Base-by-base conservation (phyloP, 92 coral and sea anemone genomes). In the Porites lobata region DNA sequence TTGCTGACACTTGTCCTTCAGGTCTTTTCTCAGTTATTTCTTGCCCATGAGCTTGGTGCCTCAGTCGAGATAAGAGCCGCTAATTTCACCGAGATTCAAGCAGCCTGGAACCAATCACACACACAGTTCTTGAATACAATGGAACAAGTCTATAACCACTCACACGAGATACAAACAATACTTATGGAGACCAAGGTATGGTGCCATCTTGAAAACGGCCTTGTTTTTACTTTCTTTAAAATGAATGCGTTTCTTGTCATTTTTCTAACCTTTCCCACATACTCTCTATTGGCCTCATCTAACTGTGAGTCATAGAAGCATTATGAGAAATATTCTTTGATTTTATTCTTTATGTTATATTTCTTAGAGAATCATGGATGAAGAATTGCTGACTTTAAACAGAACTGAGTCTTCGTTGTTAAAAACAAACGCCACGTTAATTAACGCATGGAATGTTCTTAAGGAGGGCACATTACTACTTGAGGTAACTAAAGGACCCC, bases 151-250 rank as follows among this genome's bases (percentile, higher is more conserved):
- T 62, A 85, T 43, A 75, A 74, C 9, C 78, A 92, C 12, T 91
- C 96, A 75, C 74, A 84, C 10, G 91, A 87, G 17, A 79, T 88
- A 18, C 64, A 82, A 32, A 89, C 67, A 4, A 72, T 78, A 15
- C 67, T 95, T 2, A 87, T 68, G 19, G 75, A 86, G 15, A 92
- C 94, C n/a, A 81, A 91, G 95, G 99, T 96, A 88, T 56, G 61
- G 61, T 17, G 61, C 11, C 61, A 56, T 56, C 61, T 56, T 56
- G 2, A 38, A 38, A 38, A 38, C 47, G 47, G 47, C 47, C 47
- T 38, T 38, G 47, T 38, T 38, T 38, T 38, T 38, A 38, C 5
- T 38, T 38, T 4, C 47, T 38, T 38, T 38, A 38, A 38, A 38
- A 38, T 38, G 47, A 38, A 38, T 38, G 4, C 47, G 47, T 38